Percentiles rank a stretch among this genome's conserved stretches.
Evolutionary conservation across 2,888 invertebrate genomes (phyloP).

Genomic region (Sylvicola cinctus): DNA sequence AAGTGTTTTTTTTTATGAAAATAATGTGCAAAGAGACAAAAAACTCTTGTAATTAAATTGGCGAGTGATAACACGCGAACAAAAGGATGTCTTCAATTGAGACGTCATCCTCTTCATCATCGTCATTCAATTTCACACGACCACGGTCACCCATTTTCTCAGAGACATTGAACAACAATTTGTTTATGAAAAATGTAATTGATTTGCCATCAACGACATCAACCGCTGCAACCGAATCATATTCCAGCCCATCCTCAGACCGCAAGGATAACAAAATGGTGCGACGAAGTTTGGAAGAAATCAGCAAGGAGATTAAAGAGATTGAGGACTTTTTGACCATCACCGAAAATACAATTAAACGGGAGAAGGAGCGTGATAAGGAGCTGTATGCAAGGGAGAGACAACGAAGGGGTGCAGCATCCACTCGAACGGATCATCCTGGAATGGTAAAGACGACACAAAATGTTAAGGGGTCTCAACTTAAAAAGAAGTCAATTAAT

Average conservation of each 20-base stretch:
- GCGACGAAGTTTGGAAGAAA: constrained; percentile 21
- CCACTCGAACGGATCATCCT: constrained; percentile 4
- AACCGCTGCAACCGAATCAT: background rate
- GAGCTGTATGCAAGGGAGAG: constrained; percentile 12
- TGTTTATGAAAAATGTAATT: constrained; percentile 22
- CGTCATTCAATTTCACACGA: constrained; percentile 4
- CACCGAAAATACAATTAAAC: constrained; percentile 20
- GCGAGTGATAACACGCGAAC: too few relatives aligned
- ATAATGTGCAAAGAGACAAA: too few relatives aligned
- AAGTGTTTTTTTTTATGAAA: too few relatives aligned
- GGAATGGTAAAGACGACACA: constrained; percentile 7
- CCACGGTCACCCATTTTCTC: constrained; percentile 17
- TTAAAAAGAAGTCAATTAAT: constrained; percentile 5
- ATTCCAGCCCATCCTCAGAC: background rate
- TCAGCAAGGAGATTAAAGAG: constrained; percentile 23
- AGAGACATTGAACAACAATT: constrained; percentile 21
- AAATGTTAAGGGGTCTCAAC: constrained; percentile 3
- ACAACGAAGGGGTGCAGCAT: constrained; percentile 9
- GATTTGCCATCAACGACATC: constrained; percentile 10
- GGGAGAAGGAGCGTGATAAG: constrained; percentile 18
- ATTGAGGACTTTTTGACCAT: constrained; percentile 24
- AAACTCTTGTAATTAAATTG: too few relatives aligned
- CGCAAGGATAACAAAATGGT: background rate
- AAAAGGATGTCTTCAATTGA: too few relatives aligned
- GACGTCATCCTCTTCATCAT: too few relatives aligned